Base-by-base conservation (phyloP, 1,140 invertebrate species). In the Penaeus japonicus region DNA sequence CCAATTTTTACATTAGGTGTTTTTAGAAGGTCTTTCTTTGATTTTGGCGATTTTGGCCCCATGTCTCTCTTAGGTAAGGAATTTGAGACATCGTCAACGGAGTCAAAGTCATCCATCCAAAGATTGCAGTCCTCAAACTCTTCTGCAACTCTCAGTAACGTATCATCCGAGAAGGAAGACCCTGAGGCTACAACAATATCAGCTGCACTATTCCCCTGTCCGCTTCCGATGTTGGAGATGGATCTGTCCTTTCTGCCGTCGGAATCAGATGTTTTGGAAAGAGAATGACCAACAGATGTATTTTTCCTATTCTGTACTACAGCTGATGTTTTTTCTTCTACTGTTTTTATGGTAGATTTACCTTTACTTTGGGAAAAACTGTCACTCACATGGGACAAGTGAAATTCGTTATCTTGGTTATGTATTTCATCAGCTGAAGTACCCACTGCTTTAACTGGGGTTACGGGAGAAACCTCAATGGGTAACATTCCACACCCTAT, bases 21-120 rank as follows among this genome's bases (percentile, higher is more conserved):
- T 39, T 55, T 77, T 20, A 77, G 55, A 47, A 39, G 47, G 12
- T 57, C 1, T 55, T 65, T 39, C 59, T n/a, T 84, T 20, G 57
- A 62, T n/a, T 35, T 39, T 47, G n/a, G 2, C 30, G 35, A 22
- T 47, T 12, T 59, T 55, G 4, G 18, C 2, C 1, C 47, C 15
- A 15, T 15, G 15, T 47, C 47, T 47, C 15, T 47, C 47, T 47
- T 4, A 47, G 15, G 47, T 47, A 47, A 47, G 15, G 47, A 15
- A 47, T 47, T 15, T 47, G n/a, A 53, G 53, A 57, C 32, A 27
- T 80, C 57, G 59, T 78, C 35, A 5, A 18, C 75, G 4, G 24
- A 20, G 27, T 87, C 81, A 84, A 84, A 70, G 18, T 77, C 84
- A 10, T 77, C 84, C 27, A 59, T 59, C 73, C 65, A 77, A 15